These are phyloP conservation scores for Volucella inflata DNA, from an alignment of 2,888 invertebrate genomes.

Conservation along the genomic window DNA sequence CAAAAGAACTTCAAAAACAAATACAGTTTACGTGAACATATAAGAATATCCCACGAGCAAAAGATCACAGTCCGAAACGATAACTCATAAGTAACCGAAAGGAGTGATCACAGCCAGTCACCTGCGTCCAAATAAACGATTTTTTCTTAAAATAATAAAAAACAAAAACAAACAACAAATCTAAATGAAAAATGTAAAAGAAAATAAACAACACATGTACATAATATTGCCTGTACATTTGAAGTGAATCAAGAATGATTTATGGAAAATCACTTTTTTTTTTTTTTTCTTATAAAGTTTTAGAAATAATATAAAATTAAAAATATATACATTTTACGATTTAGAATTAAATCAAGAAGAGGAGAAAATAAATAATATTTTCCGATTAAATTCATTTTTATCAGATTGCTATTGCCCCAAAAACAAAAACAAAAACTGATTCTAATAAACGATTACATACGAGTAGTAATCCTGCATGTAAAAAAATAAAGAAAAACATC, in stretches of 20 bases:
- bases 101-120: slow-evolving; percentile 65
- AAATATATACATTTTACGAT: slow-evolving; percentile 7
- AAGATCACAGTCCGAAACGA: slow-evolving; percentile 78
- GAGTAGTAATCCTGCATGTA: background rate
- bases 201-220: slow-evolving; percentile 18
- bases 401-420: slow-evolving; percentile 12
- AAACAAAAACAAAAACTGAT: background rate
- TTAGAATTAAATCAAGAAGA: slow-evolving; percentile 42
- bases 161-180: slow-evolving; percentile 4
- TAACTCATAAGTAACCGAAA: slow-evolving; percentile 60
- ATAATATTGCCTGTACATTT: slow-evolving; percentile 23
- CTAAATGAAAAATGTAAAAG: background rate
- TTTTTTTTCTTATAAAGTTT: too few species aligned
- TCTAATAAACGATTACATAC: too few species aligned
- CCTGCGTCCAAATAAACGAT: slow-evolving; percentile 72
- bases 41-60: slow-evolving; percentile 84
- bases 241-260: too few species aligned
- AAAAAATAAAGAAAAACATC: background rate
- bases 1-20: slow-evolving; percentile 84
- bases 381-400: slow-evolving; percentile 22
- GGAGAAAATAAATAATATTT: background rate
- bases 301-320: background rate
- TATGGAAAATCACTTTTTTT: too few species aligned
- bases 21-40: slow-evolving; percentile 84
- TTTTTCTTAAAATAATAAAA: too few species aligned